Conservation (phyloP, 2,888 invertebrate genomes). For the Drosophila formosana region DNA sequence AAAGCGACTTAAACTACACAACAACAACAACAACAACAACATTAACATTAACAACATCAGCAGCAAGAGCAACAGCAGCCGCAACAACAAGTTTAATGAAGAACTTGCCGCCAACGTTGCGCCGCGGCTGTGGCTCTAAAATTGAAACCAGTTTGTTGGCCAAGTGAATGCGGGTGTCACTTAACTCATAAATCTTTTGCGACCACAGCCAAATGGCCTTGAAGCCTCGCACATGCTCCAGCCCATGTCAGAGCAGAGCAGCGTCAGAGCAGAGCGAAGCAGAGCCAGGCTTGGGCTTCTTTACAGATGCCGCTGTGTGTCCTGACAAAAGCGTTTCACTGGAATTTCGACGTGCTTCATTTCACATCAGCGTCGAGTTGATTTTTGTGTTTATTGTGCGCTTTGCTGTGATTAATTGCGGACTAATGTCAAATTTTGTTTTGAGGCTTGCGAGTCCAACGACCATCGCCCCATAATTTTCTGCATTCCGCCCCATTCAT, state of each 20-base stretch:
- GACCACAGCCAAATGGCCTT: conserved; percentile 53
- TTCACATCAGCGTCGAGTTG: conserved; percentile 40
- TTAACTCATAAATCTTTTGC: conserved; percentile 72
- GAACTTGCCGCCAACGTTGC: conserved; percentile 56
- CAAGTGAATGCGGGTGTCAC: conserved; percentile 74
- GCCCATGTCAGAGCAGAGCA: not conserved
- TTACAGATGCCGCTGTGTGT: conserved; percentile 45
- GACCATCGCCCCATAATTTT: conserved; percentile 2
- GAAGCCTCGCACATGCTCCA: conserved; percentile 41
- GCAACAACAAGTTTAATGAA: conserved; percentile 37
- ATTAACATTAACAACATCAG: conserved; percentile 10
- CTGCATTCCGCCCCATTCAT: conserved; percentile 15
- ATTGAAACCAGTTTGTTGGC: conserved; percentile 66
- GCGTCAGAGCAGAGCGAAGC: not conserved
- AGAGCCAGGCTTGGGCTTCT: conserved; percentile 15
- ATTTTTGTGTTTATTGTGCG: conserved; percentile 34
- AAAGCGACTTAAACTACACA: conserved; percentile 43
- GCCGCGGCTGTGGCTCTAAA: conserved; percentile 20
- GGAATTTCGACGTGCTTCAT: conserved; percentile 50
- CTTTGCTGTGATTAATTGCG: conserved; percentile 65
- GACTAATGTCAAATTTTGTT: conserved; percentile 58
- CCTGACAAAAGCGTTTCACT: conserved; percentile 60
- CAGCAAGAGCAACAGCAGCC: conserved; percentile 7
- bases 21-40: conserved; percentile 18
- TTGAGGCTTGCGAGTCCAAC: not conserved